Base-by-base conservation (phyloP, 2,888 invertebrate species). In the Thera obeliscata region DNA sequence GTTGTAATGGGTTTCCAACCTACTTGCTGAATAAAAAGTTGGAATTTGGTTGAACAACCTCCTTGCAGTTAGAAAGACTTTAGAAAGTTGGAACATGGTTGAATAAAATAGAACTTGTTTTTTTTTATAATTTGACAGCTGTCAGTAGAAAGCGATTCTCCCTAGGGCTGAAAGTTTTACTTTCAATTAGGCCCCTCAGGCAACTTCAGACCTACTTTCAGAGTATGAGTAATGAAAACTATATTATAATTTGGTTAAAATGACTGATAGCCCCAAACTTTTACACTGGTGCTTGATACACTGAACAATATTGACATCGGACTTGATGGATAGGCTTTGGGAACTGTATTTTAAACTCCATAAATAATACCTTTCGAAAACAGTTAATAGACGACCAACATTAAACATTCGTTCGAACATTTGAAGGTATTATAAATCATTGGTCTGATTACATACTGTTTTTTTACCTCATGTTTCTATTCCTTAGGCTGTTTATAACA, bases 231-330 rank as follows among this genome's bases (percentile, higher is more conserved):
- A n/a, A n/a, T n/a, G n/a, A n/a, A 77, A 78, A 80, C 79, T 80
- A 81, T 74, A 79, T 78, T 74, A 82, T 79, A 87, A 90, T 88
- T 63, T 54, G n/a, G 63, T 89, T 89, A 76, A 82, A 83, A 86
- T 91, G 91, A 92, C 90, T 84, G 91, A 91, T 91, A 81, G 72
- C 76, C 77, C 43, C 73, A 52, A 84, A 85, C 80, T 84, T 84
- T 80, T 56, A 81, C 79, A 76, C 79, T 76, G 76, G 74, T 74
- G 79, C 70, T 78, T 76, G 79, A 78, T 81, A 78, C 77, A 76
- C 57, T 72, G 59, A 77, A 76, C 80, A 82, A 82, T 85, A 88
- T 87, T 88, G 91, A 88, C 90, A 85, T 78, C 74, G 75, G 71
- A 69, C 72, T 78, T 91, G 92, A 92, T 92, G 87, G 91, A 92